Conservation (phyloP, 2,113 vertebrate species). For the Saccopteryx leptura region DNA sequence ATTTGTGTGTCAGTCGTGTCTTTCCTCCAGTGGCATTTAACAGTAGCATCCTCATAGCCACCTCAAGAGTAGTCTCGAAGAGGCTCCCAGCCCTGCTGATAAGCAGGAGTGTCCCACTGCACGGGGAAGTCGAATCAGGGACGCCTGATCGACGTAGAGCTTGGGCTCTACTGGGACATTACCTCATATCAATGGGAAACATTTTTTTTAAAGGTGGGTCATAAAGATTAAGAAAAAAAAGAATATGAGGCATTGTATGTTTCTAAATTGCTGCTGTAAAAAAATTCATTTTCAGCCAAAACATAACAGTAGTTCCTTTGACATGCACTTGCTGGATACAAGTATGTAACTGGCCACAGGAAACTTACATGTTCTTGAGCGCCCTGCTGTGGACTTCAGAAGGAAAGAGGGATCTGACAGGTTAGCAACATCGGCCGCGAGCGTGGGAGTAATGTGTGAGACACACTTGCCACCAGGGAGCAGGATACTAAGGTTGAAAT, state of each 20-base stretch:
- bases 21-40: too few species aligned
- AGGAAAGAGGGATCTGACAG: background rate
- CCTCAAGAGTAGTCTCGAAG: too few species aligned
- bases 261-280: constrained; percentile 61
- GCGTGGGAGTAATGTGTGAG: background rate
- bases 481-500: background rate
- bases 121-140: too few species aligned
- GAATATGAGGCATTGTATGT: background rate
- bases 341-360: background rate
- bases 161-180: too few species aligned
- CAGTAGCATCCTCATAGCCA: too few species aligned
- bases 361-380: background rate
- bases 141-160: too few species aligned
- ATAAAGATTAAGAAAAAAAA: constrained; percentile 53
- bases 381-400: background rate
- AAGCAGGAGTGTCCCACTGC: too few species aligned
- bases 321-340: constrained; percentile 5
- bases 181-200: too few species aligned
- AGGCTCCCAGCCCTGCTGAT: too few species aligned
- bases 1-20: too few species aligned
- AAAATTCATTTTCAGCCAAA: constrained; percentile 60
- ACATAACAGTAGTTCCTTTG: constrained; percentile 36
- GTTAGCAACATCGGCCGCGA: background rate
- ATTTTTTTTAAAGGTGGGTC: background rate
- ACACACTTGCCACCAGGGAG: background rate